phyloP scores from a whole-genome alignment of 1,140 invertebrate genomes.

The Danaus melanippus region DNA sequence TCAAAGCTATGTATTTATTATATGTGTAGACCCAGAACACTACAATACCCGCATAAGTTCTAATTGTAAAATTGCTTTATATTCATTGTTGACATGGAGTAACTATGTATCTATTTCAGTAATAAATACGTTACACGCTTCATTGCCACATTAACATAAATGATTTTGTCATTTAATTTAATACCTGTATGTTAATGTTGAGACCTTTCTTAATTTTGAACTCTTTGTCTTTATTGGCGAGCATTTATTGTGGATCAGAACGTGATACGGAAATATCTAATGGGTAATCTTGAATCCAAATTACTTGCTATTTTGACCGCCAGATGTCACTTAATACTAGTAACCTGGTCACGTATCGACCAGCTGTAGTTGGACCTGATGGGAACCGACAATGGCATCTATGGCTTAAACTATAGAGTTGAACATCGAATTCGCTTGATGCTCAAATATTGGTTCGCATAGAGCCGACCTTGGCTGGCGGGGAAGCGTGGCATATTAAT shows the following conservation, averaged over 20 bases:
- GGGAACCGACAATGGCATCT: conserved; percentile 12
- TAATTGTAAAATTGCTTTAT: conserved; percentile 19
- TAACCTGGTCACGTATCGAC: conserved; percentile 49
- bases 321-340: conserved; percentile 45
- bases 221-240: too few species aligned
- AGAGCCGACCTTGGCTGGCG: conserved; percentile 49
- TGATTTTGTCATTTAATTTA: too few species aligned
- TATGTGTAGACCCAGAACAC: conserved; percentile 11
- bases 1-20: conserved; percentile 21
- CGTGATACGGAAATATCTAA: conserved; percentile 33
- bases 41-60: conserved; percentile 18
- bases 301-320: conserved; percentile 39
- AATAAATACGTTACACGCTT: too few species aligned
- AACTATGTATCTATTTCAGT: too few species aligned
- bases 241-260: conserved; percentile 9
- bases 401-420: conserved; percentile 16
- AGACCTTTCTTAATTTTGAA: too few species aligned
- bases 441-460: conserved; percentile 34
- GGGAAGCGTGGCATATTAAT: conserved; percentile 65
- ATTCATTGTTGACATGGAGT: too few species aligned
- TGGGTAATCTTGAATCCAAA: conserved; percentile 29
- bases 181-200: too few species aligned
- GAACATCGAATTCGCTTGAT: conserved; percentile 16
- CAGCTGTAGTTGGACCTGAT: conserved; percentile 17
- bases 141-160: too few species aligned